Conservation (phyloP, 2,113 vertebrate genomes). For the Acanthisitta chloris region DNA sequence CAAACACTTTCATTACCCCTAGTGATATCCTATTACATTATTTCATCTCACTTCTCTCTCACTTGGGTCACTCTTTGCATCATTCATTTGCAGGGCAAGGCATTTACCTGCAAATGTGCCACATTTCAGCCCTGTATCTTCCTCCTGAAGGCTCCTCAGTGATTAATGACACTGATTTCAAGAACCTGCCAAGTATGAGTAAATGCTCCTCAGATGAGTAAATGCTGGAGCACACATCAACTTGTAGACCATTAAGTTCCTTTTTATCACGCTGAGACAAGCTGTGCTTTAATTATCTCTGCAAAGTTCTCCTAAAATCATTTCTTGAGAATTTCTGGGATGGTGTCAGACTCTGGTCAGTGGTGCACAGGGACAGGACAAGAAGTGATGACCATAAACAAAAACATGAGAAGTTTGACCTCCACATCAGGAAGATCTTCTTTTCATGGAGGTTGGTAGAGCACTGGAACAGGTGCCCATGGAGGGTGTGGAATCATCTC, state of each 20-base stretch:
- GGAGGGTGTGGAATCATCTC: too few relatives aligned
- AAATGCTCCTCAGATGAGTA: not conserved
- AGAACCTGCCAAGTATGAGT: not conserved
- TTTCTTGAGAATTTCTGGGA: not conserved
- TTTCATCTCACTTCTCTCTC: not conserved
- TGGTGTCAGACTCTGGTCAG: too few relatives aligned
- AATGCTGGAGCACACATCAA: not conserved
- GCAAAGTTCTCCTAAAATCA: not conserved
- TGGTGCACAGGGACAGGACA: too few relatives aligned
- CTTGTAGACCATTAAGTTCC: not conserved
- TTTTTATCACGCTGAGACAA: not conserved
- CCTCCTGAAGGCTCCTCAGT: not conserved
- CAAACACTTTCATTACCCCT: not conserved
- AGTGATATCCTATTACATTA: not conserved
- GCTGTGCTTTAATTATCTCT: not conserved
- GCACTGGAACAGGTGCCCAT: too few relatives aligned
- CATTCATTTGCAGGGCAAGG: not conserved
- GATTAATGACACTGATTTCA: not conserved
- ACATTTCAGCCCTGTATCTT: not conserved
- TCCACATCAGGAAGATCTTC: not conserved
- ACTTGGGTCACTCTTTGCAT: not conserved
- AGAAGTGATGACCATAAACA: not conserved
- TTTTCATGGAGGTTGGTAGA: too few relatives aligned
- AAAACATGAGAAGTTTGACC: not conserved
- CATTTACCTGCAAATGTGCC: not conserved